Percentiles rank a stretch among this genome's conserved stretches.
phyloP scores from a whole-genome alignment of 53 echinoderm and acorn worm species.

The Crossaster papposus region DNA sequence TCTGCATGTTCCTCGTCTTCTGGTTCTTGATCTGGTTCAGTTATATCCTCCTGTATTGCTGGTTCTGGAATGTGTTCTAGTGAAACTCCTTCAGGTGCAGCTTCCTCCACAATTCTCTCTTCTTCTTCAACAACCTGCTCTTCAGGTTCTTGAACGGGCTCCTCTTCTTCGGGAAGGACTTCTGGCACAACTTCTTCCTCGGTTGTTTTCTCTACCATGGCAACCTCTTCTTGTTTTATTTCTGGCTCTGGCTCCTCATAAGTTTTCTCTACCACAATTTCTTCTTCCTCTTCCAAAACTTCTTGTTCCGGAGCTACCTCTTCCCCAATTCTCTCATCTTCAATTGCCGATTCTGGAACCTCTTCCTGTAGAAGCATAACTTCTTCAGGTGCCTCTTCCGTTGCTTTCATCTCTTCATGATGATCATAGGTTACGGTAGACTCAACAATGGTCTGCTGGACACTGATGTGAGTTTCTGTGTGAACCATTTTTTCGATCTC shows the following conservation, averaged over 20 bases:
- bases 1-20: constrained; percentile 16
- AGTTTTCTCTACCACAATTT: constrained; percentile 18
- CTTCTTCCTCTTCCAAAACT: constrained; percentile 13
- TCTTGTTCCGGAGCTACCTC: neutral
- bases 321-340: constrained; percentile 55
- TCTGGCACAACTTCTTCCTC: neutral
- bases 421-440: constrained; percentile 43
- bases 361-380: constrained; percentile 21
- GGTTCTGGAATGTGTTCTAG: neutral
- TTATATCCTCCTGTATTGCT: neutral
- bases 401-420: constrained; percentile 53
- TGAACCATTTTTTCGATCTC: neutral
- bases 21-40: constrained; percentile 7
- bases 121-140: constrained; percentile 7
- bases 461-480: constrained; percentile 30
- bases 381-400: constrained; percentile 24
- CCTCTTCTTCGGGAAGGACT: constrained; percentile 5
- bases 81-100: no score
- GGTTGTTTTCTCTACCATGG: neutral
- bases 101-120: neutral
- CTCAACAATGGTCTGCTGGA: constrained; percentile 60
- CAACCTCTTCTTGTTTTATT: neutral
- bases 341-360: neutral
- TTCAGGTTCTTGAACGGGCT: constrained; percentile 7
- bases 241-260: neutral